Evolutionary conservation across 2,797 vertebrate genomes (phyloP), one percentile per base, ranked within the genome.

Genomic region (Anguilla megastoma): DNA sequence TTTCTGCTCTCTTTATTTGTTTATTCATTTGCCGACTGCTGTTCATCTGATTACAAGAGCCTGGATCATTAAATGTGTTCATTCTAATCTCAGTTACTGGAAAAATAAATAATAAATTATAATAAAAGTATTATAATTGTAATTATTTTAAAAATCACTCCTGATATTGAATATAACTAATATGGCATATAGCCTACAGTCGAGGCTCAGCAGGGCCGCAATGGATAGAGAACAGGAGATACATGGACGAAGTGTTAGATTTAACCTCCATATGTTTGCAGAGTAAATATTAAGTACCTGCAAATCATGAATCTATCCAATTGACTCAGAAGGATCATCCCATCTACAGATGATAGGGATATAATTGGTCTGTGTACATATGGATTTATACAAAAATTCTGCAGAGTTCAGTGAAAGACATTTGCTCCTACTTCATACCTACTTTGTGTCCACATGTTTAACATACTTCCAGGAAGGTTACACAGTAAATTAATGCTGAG

Each of bases 201-300:
- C n/a, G 21, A 24, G 60, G 14, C 60, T 24, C 21, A n/a, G 60
- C n/a, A 66, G 50, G 24, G 8, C 45, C 6, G 33, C 30, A 18
- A 4, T 0, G 16, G 74, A 79, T 33, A 79, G 33, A 3, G 30
- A 36, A 76, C n/a, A 76, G 30, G 30, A 76, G 12, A 41, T 41
- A 45, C 21, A 5, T 48, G 41, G 45, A 80, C 18, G 14, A 45
- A 41, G 76, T 18, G 8, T 48, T 80, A 45, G 45, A 48, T 80
- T 50, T 80, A 50, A n/a, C 76, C 45, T 48, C 76, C 16, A 80
- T 76, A 76, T 76, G 76, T 50, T 45, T 80, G 45, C 8, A 80
- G 7, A 50, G 76, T 80, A 48, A 21, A 80, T 80, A 50, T 80
- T 80, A 80, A 48, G 76, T 50, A 80, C 76, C 76, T 80, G 41